These are phyloP conservation scores for Struthidea cinerea DNA, from an alignment of 2,113 vertebrate species.

Conservation along the genomic window DNA sequence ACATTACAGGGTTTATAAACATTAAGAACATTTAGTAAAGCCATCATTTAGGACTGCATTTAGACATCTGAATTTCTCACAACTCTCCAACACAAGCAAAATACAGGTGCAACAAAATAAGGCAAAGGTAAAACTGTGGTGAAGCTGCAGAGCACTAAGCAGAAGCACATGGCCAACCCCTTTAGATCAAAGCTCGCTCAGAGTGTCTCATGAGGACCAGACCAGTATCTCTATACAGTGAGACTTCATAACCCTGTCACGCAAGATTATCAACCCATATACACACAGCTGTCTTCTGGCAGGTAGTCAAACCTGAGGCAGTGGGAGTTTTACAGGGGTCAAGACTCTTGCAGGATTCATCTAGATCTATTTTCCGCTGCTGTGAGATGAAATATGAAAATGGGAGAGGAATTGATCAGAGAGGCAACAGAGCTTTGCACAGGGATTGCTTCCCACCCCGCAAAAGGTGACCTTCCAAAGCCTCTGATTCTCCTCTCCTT, in stretches of 20 bases:
- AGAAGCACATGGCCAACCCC: not conserved
- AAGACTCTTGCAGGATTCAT: not conserved
- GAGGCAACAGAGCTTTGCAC: not conserved
- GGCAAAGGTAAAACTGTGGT: not conserved
- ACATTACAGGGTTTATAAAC: not conserved
- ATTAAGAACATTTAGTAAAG: not conserved
- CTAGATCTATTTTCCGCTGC: not conserved
- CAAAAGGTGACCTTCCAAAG: conserved; percentile 6
- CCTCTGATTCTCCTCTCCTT: not conserved
- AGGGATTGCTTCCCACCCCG: not conserved
- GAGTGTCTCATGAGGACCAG: not conserved
- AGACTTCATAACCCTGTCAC: not conserved
- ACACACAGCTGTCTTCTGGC: not conserved
- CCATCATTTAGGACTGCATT: not conserved
- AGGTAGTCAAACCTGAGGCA: not conserved
- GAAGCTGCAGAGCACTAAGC: not conserved
- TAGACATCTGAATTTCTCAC: not conserved
- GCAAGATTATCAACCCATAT: not conserved
- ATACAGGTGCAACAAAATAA: not conserved
- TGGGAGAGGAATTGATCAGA: not conserved
- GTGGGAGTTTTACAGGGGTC: not conserved
- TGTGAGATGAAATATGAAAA: not conserved
- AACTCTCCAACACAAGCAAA: not conserved
- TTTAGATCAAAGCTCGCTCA: not conserved
- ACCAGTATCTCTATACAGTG: not conserved